A percentile compares a stretch with the other conserved stretches of the same genome.
Conservation (phyloP, 1,140 invertebrate species). For the Venustaconcha ellipsiformis region DNA sequence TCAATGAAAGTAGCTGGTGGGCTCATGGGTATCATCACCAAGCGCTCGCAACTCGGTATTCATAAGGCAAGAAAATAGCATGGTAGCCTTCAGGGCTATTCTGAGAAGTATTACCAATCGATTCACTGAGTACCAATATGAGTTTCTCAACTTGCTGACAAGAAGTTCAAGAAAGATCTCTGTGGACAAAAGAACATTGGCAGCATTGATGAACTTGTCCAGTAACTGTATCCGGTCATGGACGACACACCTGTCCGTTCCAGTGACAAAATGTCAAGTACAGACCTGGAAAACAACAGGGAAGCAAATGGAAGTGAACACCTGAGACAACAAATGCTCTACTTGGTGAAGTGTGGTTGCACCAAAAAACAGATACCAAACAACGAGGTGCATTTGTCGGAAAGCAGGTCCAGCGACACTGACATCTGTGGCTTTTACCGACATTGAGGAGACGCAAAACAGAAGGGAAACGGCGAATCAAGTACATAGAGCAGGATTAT, state of each 20-base stretch:
- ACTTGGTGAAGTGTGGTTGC: too few relatives aligned
- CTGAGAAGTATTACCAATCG: too few relatives aligned
- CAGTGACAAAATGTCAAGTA: constrained; percentile 19
- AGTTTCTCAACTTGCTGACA: not conserved
- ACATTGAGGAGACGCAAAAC: too few relatives aligned
- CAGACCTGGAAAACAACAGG: constrained; percentile 12
- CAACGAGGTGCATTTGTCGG: too few relatives aligned
- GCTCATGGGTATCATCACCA: not conserved
- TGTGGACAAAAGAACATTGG: not conserved
- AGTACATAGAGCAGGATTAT: too few relatives aligned
- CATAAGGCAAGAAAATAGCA: not conserved
- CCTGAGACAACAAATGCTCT: not conserved
- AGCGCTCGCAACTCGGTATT: not conserved
- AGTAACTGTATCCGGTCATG: not conserved
- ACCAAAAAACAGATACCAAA: too few relatives aligned
- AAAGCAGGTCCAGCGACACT: too few relatives aligned
- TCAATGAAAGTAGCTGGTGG: not conserved
- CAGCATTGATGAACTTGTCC: not conserved
- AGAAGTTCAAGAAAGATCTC: not conserved
- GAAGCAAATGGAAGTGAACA: constrained; percentile 2
- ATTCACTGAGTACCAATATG: not conserved
- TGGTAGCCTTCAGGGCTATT: not conserved
- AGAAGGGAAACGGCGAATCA: too few relatives aligned
- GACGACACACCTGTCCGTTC: constrained; percentile 1
- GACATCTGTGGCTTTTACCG: too few relatives aligned